A percentile compares a stretch with the other conserved stretches of the same genome.
Conservation (phyloP, 2,113 vertebrate species). For the Phasianus colchicus region DNA sequence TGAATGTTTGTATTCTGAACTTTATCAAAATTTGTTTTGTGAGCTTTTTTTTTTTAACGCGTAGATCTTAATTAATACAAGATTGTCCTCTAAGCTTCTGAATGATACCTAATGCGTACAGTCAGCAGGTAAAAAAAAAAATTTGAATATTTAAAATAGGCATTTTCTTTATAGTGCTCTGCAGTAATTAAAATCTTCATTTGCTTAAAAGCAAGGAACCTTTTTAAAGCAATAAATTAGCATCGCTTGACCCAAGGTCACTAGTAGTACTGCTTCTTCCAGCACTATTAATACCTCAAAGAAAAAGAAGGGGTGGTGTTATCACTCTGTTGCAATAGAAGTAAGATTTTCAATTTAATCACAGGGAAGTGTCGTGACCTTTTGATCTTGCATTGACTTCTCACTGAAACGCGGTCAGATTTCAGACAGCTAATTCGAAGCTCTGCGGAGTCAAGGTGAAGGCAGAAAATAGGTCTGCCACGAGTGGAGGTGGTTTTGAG, state of each 20-base stretch:
- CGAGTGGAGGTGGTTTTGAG: not conserved
- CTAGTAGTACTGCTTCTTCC: conserved; percentile 51
- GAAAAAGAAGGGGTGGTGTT: conserved; percentile 69
- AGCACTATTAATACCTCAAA: conserved; percentile 65
- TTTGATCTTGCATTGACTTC: conserved; percentile 68
- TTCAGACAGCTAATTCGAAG: conserved; percentile 62
- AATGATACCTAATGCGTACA: conserved; percentile 54
- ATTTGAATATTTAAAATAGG: conserved; percentile 68
- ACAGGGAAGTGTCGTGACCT: conserved; percentile 63
- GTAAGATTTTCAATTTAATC: conserved; percentile 74
- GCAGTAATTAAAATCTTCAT: conserved; percentile 71
- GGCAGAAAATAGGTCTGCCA: conserved; percentile 7
- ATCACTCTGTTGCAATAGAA: conserved; percentile 57
- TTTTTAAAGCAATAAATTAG: conserved; percentile 71
- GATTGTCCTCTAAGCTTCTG: conserved; percentile 52
- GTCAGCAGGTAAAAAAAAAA: conserved; percentile 63
- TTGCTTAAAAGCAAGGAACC: conserved; percentile 73
- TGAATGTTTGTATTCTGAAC: not conserved
- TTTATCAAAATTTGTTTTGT: not conserved
- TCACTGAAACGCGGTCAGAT: conserved; percentile 68
- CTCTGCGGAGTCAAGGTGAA: conserved; percentile 64
- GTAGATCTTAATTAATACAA: conserved; percentile 55
- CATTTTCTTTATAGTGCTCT: conserved; percentile 59
- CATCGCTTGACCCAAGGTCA: conserved; percentile 68
- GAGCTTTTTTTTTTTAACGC: not conserved